Evolutionary conservation across 2,113 vertebrate species (phyloP).

Genomic region (Cochlearius cochlearius): DNA sequence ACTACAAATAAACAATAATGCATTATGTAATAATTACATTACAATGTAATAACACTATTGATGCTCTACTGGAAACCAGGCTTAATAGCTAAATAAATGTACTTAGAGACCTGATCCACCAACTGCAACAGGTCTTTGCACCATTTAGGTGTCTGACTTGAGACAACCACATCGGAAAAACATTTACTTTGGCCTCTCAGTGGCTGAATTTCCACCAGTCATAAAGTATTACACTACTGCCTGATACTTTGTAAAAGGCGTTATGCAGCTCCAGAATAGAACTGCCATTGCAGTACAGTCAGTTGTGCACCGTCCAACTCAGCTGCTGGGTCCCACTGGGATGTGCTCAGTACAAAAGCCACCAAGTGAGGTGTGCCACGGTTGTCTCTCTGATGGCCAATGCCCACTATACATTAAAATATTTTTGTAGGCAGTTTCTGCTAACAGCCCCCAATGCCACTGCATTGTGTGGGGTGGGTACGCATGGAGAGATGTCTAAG

Average conservation of each 20-base stretch:
- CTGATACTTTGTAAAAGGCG: background rate
- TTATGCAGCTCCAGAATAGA: background rate
- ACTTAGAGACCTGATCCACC: background rate
- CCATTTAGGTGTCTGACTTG: background rate
- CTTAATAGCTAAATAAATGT: background rate
- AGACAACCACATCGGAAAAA: background rate
- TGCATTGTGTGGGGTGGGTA: background rate
- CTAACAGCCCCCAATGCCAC: background rate
- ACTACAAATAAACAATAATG: background rate
- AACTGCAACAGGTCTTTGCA: background rate
- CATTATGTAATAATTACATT: background rate
- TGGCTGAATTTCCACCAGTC: background rate
- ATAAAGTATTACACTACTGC: background rate
- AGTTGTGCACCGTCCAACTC: background rate
- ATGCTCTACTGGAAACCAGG: background rate
- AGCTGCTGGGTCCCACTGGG: background rate
- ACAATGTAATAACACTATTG: background rate
- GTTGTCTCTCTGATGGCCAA: background rate
- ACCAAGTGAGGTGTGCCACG: background rate
- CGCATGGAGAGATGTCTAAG: fast-evolving
- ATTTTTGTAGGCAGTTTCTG: background rate
- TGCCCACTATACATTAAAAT: background rate
- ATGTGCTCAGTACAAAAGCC: background rate
- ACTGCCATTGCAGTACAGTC: background rate
- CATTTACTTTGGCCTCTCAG: background rate